Evolutionary conservation across 2,113 vertebrate species (phyloP), one percentile per base, ranked within the genome.

Genomic region (Hydropotes inermis): DNA sequence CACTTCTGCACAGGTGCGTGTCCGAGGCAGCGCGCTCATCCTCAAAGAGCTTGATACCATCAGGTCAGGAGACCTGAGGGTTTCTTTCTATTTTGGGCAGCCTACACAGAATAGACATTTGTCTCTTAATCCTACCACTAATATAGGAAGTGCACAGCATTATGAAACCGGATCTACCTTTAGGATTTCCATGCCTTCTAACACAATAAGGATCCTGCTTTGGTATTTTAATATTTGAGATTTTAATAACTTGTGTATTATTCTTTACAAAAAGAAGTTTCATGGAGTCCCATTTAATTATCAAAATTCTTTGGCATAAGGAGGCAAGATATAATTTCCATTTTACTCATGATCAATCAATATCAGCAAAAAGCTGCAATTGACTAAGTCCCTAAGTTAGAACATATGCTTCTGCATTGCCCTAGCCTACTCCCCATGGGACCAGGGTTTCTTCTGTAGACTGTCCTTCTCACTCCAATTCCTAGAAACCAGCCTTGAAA

Each of bases 331-430:
- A 10, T 47, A 36, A 43, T 52, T 94, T 55, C 58, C 23, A 14
- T 27, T 50, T 76, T 27, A 60, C 16, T 36, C 21, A 81, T 17
- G 21, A 33, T 89, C 27, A 52, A 36, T 43, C 16, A 11, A 15
- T 21, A 27, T 28, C 23, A 55, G 36, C 55, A 36, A 14, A 33
- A 89, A 79, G 30, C 25, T 47, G n/a, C 30, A 6, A 2, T 0
- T 39, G 10, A 9, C 36, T 36, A 0, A 36, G 3, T 43, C 9
- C 47, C 0, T 27, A 28, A 14, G 6, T 28, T 58, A 83, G 57
- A 64, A 9, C 55, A 2, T 0, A 11, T 11, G 85, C 15, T 9
- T 6, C 50, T 4, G 3, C 36, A 21, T 3, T 14, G 3, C 23
- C 70, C 70, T 7, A 27, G 13, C 36, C 70, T 43, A 0, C 1